These are phyloP conservation scores for Alexandromys oeconomus DNA, from an alignment of 2,797 vertebrate species.

Conservation along the genomic window DNA sequence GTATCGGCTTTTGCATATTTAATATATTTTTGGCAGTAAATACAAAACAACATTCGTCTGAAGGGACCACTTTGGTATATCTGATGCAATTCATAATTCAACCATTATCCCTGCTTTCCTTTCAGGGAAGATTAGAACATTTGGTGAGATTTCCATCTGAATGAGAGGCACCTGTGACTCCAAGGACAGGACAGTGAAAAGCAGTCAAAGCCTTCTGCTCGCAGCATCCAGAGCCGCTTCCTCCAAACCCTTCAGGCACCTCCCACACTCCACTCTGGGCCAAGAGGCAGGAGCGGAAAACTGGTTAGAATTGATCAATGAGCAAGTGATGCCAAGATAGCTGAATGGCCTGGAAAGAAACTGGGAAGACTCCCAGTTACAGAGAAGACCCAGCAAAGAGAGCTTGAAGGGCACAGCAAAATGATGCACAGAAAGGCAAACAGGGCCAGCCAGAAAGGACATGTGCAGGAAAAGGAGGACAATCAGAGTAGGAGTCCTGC, in stretches of 20 bases:
- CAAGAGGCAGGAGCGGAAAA: conserved; percentile 63
- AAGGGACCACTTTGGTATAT: conserved; percentile 38
- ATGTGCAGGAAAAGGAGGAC: conserved; percentile 67
- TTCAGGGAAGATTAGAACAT: conserved; percentile 48
- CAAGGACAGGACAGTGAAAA: conserved; percentile 30
- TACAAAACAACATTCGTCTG: conserved; percentile 11
- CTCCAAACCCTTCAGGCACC: conserved; percentile 67
- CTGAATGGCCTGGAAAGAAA: conserved; percentile 76
- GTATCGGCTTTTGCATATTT: conserved; percentile 15
- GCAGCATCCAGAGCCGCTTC: conserved; percentile 36
- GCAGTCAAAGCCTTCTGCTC: conserved; percentile 20
- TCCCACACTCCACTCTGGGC: conserved; percentile 55
- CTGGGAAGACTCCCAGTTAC: conserved; percentile 75
- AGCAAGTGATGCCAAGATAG: conserved; percentile 72
- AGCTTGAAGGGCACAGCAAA: conserved; percentile 51
- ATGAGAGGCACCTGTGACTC: conserved; percentile 57
- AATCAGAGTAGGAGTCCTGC: not conserved
- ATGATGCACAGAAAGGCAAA: not conserved
- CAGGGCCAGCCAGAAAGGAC: conserved; percentile 52
- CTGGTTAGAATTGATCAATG: conserved; percentile 75
- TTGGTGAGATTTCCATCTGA: conserved; percentile 55
- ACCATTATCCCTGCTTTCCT: not conserved
- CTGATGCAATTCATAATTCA: conserved; percentile 44
- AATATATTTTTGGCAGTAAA: conserved; percentile 13
- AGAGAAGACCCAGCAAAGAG: conserved; percentile 75